Percentiles rank a stretch among this genome's conserved stretches.
Conservation (phyloP, 1,140 invertebrate species). For the Drosophila kikkawai region DNA sequence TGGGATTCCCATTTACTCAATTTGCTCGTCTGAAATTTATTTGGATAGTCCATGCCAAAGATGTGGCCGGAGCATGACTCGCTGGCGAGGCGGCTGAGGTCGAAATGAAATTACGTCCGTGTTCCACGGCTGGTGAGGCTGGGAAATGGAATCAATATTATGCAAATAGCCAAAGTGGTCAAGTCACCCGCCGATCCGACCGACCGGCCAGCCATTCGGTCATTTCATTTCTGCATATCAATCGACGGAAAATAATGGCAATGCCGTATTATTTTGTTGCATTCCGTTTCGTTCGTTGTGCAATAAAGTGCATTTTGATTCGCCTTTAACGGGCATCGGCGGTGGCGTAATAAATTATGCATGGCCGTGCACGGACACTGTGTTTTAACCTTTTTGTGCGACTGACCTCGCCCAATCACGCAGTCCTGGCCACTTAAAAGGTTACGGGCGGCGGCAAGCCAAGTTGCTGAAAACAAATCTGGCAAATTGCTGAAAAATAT, state of each 20-base stretch:
- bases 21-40: conserved; percentile 64
- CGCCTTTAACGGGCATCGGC: conserved; percentile 54
- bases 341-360: conserved; percentile 57
- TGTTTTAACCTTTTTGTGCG: conserved; percentile 24
- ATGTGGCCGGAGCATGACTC: conserved; percentile 13
- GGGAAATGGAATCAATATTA: conserved; percentile 70
- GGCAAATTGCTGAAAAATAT: conserved; percentile 10
- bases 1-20: conserved; percentile 56
- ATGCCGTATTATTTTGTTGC: conserved; percentile 62
- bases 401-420: neutral
- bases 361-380: conserved; percentile 45
- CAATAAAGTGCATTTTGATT: conserved; percentile 74
- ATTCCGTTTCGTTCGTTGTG: conserved; percentile 43
- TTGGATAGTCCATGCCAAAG: conserved; percentile 51
- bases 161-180: conserved; percentile 68
- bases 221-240: conserved; percentile 53
- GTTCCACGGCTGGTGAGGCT: conserved; percentile 23
- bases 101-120: conserved; percentile 44
- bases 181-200: conserved; percentile 6
- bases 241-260: conserved; percentile 58
- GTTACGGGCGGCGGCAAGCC: conserved; percentile 8
- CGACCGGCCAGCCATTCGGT: conserved; percentile 2
- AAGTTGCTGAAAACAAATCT: conserved; percentile 33
- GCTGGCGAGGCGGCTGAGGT: conserved; percentile 27
- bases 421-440: conserved; percentile 16